These are phyloP conservation scores for Sinocyclocheilus grahami DNA, from an alignment of 2,113 vertebrate genomes.

Conservation along the genomic window DNA sequence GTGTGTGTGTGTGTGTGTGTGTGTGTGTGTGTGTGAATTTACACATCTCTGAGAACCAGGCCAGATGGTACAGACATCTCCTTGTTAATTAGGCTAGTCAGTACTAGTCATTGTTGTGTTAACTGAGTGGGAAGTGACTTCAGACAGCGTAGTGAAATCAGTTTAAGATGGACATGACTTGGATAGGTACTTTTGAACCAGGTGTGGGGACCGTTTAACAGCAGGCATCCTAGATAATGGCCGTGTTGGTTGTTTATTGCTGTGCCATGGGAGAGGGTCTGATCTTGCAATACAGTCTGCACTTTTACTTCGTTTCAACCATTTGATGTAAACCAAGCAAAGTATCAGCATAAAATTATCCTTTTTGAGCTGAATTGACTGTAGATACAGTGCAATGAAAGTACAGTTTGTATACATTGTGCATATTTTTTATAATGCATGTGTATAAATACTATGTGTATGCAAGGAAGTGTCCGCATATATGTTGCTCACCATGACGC, in stretches of 20 bases:
- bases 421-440: not conserved
- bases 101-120: slow-evolving; percentile 62
- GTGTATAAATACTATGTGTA: slow-evolving; percentile 21
- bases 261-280: slow-evolving; percentile 51
- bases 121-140: slow-evolving; percentile 57
- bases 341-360: not conserved
- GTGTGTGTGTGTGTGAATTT: slow-evolving; percentile 6
- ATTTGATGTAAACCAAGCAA: not conserved
- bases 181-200: slow-evolving; percentile 40
- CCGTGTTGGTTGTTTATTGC: slow-evolving; percentile 44
- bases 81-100: slow-evolving; percentile 69
- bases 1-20: too few species aligned
- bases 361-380: not conserved
- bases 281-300: slow-evolving; percentile 35
- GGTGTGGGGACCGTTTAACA: slow-evolving; percentile 67
- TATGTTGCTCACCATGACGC: slow-evolving; percentile 29
- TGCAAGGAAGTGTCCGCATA: slow-evolving; percentile 43
- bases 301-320: not conserved
- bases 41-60: slow-evolving; percentile 59
- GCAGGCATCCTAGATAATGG: slow-evolving; percentile 62
- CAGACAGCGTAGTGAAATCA: slow-evolving; percentile 34
- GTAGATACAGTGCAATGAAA: not conserved
- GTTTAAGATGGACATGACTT: slow-evolving; percentile 46
- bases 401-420: not conserved
- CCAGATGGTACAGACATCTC: slow-evolving; percentile 62